These are phyloP conservation scores for Cylindroiulus punctatus DNA, from an alignment of 2,888 invertebrate species.

Conservation along the genomic window DNA sequence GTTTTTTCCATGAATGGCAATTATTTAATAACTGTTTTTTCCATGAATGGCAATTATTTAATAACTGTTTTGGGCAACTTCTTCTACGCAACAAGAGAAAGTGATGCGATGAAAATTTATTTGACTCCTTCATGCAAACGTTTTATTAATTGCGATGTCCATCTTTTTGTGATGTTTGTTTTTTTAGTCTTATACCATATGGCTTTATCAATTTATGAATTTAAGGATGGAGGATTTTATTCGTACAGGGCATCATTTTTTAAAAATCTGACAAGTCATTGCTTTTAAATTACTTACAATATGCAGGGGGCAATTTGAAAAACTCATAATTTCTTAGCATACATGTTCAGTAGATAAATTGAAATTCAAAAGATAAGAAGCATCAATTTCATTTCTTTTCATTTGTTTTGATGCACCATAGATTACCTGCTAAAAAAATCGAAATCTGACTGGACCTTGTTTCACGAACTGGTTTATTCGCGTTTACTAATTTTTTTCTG, in stretches of 20 bases:
- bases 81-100: no score
- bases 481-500: slow-evolving; percentile 18
- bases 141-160: no score
- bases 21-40: no score
- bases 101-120: no score
- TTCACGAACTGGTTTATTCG: slow-evolving; percentile 33
- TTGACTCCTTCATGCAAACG: no score
- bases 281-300: background rate
- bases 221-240: background rate
- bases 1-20: no score
- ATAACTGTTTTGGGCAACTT: no score
- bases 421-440: background rate
- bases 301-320: background rate
- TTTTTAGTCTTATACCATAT: background rate
- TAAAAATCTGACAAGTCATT: background rate
- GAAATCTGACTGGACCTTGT: slow-evolving; percentile 20
- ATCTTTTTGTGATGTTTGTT: background rate
- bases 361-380: slow-evolving; percentile 31
- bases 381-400: slow-evolving; percentile 37
- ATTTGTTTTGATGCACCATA: slow-evolving; percentile 29
- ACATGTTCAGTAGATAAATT: background rate
- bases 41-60: no score
- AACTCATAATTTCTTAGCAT: background rate
- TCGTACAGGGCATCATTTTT: background rate
- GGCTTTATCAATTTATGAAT: background rate